Base-by-base conservation (phyloP, 2,113 vertebrate species). In the Hippocampus abdominalis region DNA sequence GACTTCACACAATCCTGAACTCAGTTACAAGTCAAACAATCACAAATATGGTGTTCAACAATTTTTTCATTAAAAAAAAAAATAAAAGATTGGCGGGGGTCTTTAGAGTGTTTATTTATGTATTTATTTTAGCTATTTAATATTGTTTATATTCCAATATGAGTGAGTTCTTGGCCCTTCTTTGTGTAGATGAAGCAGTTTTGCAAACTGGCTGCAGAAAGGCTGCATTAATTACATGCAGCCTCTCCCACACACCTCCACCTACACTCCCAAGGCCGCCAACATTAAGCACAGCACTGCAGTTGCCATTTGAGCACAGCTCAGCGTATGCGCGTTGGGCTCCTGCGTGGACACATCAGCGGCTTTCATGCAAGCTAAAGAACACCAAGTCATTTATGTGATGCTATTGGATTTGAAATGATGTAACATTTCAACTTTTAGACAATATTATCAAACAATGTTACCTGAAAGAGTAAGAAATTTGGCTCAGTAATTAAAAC, bases 191-290 rank as follows among this genome's bases (percentile, higher is more conserved):
- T 74, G 64, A 80, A 77, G 75, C 69, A 56, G 81, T 73, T 60
- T 77, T 82, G 74, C 73, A 81, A 86, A 82, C 80, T 59, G 84
- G 81, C 85, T 81, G 59, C 76, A 76, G 83, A 87, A 88, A 90
- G 86, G 78, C 74, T 87, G 90, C 83, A 90, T 91, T 90, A 84
- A 91, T 90, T 88, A 89, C 87, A 83, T 80, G 82, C 82, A 76
- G 84, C 87, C 84, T 90, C 91, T 82, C 90, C 91, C 87, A 92
- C 91, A 92, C 90, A 90, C 80, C 80, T 85, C 85, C 90, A 90
- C 91, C 91, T 90, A 91, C 91, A 89, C 80, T 49, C 66, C 76
- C 76, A 85, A 80, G 83, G 76, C 75, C 65, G 83, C 84, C 78
- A 84, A 81, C 79, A 81, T 74, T 23, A 60, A 27, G 40, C 23